Evolutionary conservation across 2,888 invertebrate genomes (phyloP), one percentile per base, ranked within the genome.

Genomic region (Cepaea hortensis): DNA sequence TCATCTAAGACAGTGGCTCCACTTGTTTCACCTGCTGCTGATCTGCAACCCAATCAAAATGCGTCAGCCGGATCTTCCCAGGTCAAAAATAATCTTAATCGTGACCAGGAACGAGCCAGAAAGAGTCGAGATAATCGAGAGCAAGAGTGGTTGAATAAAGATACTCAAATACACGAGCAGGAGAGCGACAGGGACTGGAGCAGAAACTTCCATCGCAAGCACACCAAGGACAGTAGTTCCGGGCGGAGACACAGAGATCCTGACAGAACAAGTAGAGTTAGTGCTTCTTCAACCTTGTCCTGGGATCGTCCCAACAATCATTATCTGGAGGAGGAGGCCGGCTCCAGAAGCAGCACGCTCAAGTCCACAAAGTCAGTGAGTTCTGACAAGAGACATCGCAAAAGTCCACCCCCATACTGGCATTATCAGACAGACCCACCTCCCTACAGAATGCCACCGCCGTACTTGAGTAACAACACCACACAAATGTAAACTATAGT

Each of bases 361-460:
- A 87, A 76, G n/a, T 83, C 84, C 11, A 73, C 65, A 9, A 80
- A 83, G 9, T 84, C 87, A 7, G 7, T 46, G 0, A 72, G 84
- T 6, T 86, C 86, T 20, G 83, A 87, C 76, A 80, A 70, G 81
- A 80, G 79, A 35, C 83, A 62, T 20, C 84, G 83, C 4, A 81
- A 68, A 68, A 75, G 77, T 50, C 87, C 87, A 23, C 87, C 87
- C 2, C 84, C 87, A 1, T 87, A 87, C 80, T 87, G 87, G 87
- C 83, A 77, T 15, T 76, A 77, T 3, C 72, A 83, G 50, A 7
- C 72, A 46, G 88, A 89, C 62, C 89, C 89, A 7, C 89, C 89
- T 2, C 89, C 89, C 7, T 89, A 89, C 76, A 85, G 90, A 81
- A 88, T 90, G 15, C 90, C 90, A 0, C 90, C 90, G 15, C 88